A percentile compares a stretch with the other conserved stretches of the same genome.
Evolutionary conservation across 2,888 invertebrate genomes (phyloP).

Genomic region (Augiades crinisus): DNA sequence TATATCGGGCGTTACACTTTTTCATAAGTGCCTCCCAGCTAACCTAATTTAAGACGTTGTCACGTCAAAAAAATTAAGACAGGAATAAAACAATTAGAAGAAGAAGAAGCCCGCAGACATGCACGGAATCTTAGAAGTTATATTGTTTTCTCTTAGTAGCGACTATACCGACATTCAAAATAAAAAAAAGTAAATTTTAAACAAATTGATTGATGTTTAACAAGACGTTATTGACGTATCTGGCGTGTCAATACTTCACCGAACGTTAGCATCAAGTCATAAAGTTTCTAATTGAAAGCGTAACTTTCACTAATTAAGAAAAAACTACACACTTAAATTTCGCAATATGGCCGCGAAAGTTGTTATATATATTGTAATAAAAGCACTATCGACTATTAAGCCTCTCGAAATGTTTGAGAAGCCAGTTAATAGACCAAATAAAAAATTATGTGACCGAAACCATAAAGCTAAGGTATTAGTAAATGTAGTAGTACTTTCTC

Average conservation of each 20-base stretch:
- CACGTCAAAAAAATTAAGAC: too few species aligned
- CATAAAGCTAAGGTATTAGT: background rate
- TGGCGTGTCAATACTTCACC: background rate
- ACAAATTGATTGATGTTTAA: background rate
- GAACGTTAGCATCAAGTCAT: background rate
- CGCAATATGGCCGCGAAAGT: conserved; percentile 15
- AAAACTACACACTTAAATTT: conserved; percentile 7
- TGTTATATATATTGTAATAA: conserved; percentile 8
- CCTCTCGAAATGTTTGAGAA: conserved; percentile 6
- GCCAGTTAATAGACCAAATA: background rate
- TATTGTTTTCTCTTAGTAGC: too few species aligned
- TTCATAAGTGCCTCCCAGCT: too few species aligned
- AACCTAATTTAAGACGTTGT: too few species aligned
- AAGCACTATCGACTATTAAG: conserved; percentile 5
- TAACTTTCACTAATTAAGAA: conserved; percentile 22
- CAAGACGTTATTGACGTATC: background rate
- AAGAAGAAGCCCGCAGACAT: too few species aligned
- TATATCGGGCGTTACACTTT: too few species aligned
- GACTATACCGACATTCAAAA: too few species aligned
- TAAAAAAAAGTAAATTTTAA: too few species aligned
- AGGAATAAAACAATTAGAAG: too few species aligned
- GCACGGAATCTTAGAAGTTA: too few species aligned
- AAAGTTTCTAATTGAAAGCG: conserved; percentile 23
- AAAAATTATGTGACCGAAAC: background rate
- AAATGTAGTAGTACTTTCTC: too few species aligned